Evolutionary conservation across 2,113 vertebrate species (phyloP).

Genomic region (Odontesthes bonariensis): DNA sequence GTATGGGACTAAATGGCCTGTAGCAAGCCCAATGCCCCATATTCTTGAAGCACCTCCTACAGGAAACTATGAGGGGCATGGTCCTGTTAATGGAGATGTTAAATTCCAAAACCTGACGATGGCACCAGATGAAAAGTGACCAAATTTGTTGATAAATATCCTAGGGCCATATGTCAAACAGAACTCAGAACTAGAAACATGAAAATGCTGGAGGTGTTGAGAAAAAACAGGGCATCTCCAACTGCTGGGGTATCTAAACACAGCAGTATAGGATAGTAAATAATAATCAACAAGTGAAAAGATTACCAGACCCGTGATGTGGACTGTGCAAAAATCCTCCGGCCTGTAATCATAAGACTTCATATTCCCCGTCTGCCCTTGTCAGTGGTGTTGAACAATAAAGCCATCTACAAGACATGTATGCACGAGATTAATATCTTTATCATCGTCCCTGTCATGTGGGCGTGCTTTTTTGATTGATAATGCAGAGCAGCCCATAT

Average conservation of each 20-base stretch:
- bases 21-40: no score
- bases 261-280: neutral
- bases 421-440: conserved; percentile 55
- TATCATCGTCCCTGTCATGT: conserved; percentile 6
- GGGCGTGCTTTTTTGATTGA: conserved; percentile 29
- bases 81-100: no score
- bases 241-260: neutral
- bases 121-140: no score
- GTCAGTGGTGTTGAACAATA: neutral
- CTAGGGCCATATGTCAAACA: neutral
- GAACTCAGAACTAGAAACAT: no score
- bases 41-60: no score
- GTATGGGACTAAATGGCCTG: no score
- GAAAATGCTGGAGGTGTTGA: no score
- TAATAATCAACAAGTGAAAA: neutral
- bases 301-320: neutral
- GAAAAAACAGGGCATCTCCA: no score
- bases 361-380: conserved; percentile 10
- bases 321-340: conserved; percentile 20
- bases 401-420: conserved; percentile 31
- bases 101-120: no score
- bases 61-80: no score
- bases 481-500: conserved; percentile 14
- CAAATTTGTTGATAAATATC: neutral
- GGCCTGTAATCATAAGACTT: conserved; percentile 20